Conservation (phyloP, 2,113 vertebrate species). For the Microcebus murinus region DNA sequence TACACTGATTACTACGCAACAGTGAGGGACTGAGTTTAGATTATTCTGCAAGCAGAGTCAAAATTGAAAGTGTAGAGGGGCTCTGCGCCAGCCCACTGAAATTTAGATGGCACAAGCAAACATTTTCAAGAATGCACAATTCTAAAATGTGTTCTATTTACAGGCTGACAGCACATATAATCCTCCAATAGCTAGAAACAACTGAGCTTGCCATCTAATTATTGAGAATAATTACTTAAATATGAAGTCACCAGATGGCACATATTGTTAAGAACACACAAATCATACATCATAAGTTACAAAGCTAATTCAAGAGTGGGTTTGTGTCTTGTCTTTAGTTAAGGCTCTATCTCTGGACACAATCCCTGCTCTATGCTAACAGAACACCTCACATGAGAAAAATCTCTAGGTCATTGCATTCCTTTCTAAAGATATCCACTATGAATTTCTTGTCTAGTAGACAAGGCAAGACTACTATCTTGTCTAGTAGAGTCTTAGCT, state of each 20-base stretch:
- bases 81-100: not conserved
- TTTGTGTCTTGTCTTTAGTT: constrained; percentile 3
- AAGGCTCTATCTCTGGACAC: not conserved
- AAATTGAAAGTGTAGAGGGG: not conserved
- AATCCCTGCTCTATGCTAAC: not conserved
- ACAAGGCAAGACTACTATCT: not conserved
- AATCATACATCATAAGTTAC: constrained; percentile 8
- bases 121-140: not conserved
- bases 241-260: constrained; percentile 54
- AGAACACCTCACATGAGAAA: not conserved
- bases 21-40: not conserved
- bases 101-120: constrained; percentile 21
- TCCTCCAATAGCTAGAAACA: constrained; percentile 46
- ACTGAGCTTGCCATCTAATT: constrained; percentile 51
- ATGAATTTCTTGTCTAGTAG: not conserved
- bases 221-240: constrained; percentile 57
- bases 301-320: constrained; percentile 13
- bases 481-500: not conserved
- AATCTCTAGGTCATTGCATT: not conserved
- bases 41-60: constrained; percentile 23
- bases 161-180: not conserved
- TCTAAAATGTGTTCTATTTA: constrained; percentile 49
- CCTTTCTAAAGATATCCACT: not conserved
- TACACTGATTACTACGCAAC: not conserved
- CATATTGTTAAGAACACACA: constrained; percentile 50